Evolutionary conservation across 2,888 invertebrate genomes (phyloP).

Genomic region (Resseliella maxima): DNA sequence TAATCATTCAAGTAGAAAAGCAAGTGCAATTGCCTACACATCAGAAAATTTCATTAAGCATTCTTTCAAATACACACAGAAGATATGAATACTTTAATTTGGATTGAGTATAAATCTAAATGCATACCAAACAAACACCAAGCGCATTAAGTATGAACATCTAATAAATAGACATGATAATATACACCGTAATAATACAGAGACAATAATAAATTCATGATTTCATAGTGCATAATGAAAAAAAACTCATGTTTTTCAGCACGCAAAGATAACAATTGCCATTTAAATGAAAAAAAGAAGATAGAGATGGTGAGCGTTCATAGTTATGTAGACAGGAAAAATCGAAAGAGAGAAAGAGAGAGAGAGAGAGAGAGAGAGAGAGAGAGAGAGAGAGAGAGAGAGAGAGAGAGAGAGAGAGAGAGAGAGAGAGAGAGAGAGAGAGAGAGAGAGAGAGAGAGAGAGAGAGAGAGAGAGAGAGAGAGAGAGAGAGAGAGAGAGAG

Average conservation of each 20-base stretch:
- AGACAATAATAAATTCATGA: constrained; percentile 49
- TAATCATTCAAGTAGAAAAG: constrained; percentile 53
- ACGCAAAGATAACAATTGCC: constrained; percentile 39
- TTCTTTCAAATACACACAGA: constrained; percentile 11
- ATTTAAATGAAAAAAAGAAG: neutral
- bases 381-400: too few species aligned
- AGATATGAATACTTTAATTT: constrained; percentile 51
- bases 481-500: neutral
- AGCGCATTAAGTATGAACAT: constrained; percentile 25
- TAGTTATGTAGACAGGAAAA: too few species aligned
- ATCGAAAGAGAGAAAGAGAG: neutral
- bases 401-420: too few species aligned
- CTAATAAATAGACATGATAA: constrained; percentile 18
- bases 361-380: neutral
- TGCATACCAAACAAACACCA: neutral
- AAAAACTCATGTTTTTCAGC: constrained; percentile 47
- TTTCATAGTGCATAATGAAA: constrained; percentile 53
- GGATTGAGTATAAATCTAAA: constrained; percentile 17
- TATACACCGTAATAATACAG: neutral
- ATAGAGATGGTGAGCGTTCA: neutral
- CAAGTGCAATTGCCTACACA: constrained; percentile 49
- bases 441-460: too few species aligned
- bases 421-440: neutral
- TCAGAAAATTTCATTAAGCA: constrained; percentile 26
- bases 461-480: neutral